These are phyloP conservation scores for Hemicordylus capensis DNA, from an alignment of 2,113 vertebrate genomes.

Conservation along the genomic window DNA sequence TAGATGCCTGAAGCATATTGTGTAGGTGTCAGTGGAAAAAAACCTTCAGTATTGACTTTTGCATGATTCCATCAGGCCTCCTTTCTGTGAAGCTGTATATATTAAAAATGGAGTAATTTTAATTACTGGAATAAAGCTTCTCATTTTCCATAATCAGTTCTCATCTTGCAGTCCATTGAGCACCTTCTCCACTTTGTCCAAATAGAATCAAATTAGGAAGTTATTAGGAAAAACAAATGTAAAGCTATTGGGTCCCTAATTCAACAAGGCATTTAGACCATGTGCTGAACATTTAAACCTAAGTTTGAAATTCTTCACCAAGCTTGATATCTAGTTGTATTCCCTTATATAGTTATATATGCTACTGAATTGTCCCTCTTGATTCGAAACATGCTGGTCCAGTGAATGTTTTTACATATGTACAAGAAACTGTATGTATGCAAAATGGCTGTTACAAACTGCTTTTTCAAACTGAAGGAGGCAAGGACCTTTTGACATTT, in stretches of 20 bases:
- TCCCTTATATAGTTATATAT: background rate
- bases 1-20: background rate
- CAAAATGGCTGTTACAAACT: background rate
- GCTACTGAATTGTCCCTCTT: background rate
- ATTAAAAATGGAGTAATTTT: background rate
- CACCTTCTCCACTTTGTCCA: background rate
- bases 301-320: background rate
- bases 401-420: background rate
- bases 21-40: background rate
- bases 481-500: too few species aligned
- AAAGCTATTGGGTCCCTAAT: conserved; percentile 7
- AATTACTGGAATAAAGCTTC: conserved; percentile 28
- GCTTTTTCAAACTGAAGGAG: background rate
- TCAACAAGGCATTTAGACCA: conserved; percentile 16
- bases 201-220: background rate
- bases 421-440: background rate
- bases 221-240: background rate
- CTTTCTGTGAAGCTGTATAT: conserved; percentile 4
- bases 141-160: conserved; percentile 16
- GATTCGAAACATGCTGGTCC: background rate
- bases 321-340: background rate
- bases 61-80: conserved; percentile 20
- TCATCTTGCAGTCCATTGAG: background rate
- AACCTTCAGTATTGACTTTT: background rate
- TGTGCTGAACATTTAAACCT: conserved; percentile 22